Conservation (phyloP, 1,140 invertebrate species). For the Acromyrmex charruanus region DNA sequence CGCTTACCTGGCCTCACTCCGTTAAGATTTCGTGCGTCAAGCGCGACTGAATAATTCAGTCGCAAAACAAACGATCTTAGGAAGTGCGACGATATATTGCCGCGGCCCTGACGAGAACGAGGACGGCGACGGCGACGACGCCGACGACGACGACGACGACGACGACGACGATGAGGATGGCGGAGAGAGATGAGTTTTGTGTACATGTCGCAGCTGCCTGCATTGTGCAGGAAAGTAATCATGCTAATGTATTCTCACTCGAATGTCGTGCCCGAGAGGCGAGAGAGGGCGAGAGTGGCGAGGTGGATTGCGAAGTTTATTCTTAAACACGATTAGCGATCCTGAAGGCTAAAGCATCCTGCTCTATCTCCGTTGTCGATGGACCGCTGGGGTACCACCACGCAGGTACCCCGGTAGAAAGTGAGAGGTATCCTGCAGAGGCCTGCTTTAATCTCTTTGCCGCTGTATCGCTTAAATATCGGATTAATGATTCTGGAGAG, state of each 20-base stretch:
- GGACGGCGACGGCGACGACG: not conserved
- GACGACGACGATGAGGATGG: not conserved
- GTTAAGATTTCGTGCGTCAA: slow-evolving; percentile 74
- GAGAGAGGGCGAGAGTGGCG: not conserved
- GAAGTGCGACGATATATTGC: slow-evolving; percentile 70
- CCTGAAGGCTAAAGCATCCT: slow-evolving; percentile 42
- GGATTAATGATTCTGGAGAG: slow-evolving; percentile 69
- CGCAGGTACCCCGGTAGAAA: slow-evolving; percentile 15
- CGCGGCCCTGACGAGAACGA: slow-evolving; percentile 9
- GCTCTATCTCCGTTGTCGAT: not conserved
- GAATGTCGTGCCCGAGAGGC: slow-evolving; percentile 52
- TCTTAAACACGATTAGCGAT: slow-evolving; percentile 77
- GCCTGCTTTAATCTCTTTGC: slow-evolving; percentile 66
- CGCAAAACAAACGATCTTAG: slow-evolving; percentile 74
- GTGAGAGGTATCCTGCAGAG: slow-evolving; percentile 42
- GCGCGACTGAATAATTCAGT: slow-evolving; percentile 71
- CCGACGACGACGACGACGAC: not conserved
- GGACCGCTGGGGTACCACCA: not conserved
- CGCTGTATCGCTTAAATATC: slow-evolving; percentile 50
- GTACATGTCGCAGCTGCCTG: slow-evolving; percentile 75
- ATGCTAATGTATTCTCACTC: slow-evolving; percentile 76
- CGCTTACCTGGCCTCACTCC: slow-evolving; percentile 29
- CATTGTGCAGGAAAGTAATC: slow-evolving; percentile 76
- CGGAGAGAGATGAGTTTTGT: slow-evolving; percentile 67
- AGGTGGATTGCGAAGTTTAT: slow-evolving; percentile 71